Percentiles rank a stretch among this genome's conserved stretches.
phyloP scores from a whole-genome alignment of 2,888 invertebrate genomes.

The Ormyrus nitidulus region DNA sequence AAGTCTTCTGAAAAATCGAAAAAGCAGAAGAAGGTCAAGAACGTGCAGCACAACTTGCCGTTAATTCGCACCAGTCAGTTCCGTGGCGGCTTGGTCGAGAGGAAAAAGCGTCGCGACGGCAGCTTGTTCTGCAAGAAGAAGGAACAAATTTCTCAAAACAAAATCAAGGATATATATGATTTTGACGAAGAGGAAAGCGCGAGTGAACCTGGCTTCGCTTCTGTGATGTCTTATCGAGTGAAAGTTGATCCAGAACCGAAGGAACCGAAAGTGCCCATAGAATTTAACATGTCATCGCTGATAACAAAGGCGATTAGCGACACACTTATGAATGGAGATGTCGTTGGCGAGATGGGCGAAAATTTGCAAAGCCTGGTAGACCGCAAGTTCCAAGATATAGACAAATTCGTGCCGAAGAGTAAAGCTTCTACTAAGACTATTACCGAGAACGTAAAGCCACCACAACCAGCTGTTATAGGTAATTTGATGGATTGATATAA shows the following conservation, averaged over 20 bases:
- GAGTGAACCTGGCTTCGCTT: conserved; percentile 60
- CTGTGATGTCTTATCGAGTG: conserved; percentile 68
- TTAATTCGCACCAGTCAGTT: conserved; percentile 67
- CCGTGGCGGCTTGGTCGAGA: conserved; percentile 67
- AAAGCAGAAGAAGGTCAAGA: conserved; percentile 67
- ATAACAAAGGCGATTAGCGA: conserved; percentile 52
- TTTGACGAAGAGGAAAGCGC: conserved; percentile 73
- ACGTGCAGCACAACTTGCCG: conserved; percentile 66
- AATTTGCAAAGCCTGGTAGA: conserved; percentile 63
- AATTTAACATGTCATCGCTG: conserved; percentile 40
- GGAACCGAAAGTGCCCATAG: background rate
- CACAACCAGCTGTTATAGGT: conserved; percentile 57
- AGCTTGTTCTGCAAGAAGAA: conserved; percentile 37
- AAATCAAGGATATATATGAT: conserved; percentile 72
- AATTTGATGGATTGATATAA: background rate
- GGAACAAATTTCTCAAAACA: conserved; percentile 22
- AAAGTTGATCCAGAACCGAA: conserved; percentile 51
- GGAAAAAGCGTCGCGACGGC: conserved; percentile 68
- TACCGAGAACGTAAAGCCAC: conserved; percentile 62
- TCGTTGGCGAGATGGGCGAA: conserved; percentile 31
- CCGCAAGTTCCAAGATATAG: conserved; percentile 68
- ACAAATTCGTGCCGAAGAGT: conserved; percentile 70
- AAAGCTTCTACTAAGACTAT: conserved; percentile 69
- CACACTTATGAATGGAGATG: conserved; percentile 39
- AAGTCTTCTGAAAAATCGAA: conserved; percentile 57